phyloP scores from a whole-genome alignment of 2,113 vertebrate species.

The Erpornis zantholeuca region DNA sequence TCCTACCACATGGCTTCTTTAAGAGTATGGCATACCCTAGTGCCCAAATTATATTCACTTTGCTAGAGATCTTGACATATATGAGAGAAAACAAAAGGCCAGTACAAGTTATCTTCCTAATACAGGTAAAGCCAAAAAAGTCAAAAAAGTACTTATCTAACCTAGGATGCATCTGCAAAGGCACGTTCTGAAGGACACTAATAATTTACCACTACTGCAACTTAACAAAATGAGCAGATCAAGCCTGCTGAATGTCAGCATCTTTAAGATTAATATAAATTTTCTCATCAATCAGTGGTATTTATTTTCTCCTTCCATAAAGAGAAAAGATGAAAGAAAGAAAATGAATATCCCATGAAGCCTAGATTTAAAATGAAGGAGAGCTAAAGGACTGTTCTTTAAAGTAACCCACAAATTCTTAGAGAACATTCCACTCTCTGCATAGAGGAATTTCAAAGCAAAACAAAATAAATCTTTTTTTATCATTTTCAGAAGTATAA shows the following conservation, averaged over 20 bases:
- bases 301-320: conserved; percentile 3
- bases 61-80: neutral
- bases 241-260: neutral
- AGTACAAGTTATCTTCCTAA: neutral
- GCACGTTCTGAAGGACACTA: neutral
- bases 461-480: conserved; percentile 30
- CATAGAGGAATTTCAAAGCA: neutral
- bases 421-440: neutral
- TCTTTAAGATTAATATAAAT: neutral
- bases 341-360: neutral
- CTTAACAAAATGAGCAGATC: neutral
- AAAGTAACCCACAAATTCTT: conserved; percentile 3
- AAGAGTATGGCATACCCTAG: neutral
- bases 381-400: neutral
- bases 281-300: neutral
- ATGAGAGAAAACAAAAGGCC: neutral
- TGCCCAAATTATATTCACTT: neutral
- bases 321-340: neutral
- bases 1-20: neutral
- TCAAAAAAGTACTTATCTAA: neutral
- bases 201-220: neutral
- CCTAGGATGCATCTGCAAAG: neutral
- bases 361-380: neutral
- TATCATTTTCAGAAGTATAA: conserved; percentile 5
- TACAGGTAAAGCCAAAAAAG: neutral